phyloP scores from a whole-genome alignment of 2,113 vertebrate species.

The Verasper variegatus region DNA sequence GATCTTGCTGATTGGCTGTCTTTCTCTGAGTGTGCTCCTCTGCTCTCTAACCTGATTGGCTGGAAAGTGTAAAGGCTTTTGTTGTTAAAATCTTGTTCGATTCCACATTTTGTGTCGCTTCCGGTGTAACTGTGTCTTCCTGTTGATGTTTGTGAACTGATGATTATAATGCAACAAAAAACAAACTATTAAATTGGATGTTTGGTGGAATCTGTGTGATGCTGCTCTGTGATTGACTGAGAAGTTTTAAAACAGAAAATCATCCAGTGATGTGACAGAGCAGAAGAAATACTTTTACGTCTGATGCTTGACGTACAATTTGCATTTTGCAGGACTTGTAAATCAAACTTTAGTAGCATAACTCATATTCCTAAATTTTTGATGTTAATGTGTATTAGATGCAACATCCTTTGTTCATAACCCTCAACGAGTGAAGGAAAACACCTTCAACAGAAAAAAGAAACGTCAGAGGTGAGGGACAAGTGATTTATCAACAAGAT shows the following conservation, averaged over 20 bases:
- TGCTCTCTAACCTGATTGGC: constrained; percentile 15
- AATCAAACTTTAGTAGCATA: no score
- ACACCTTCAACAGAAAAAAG: no score
- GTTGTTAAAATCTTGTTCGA: constrained; percentile 37
- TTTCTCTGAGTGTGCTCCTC: not conserved
- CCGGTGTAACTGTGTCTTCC: constrained; percentile 37
- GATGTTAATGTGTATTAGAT: no score
- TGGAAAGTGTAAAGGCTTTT: constrained; percentile 21
- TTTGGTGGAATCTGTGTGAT: constrained; percentile 12
- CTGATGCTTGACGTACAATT: no score
- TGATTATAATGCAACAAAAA: not conserved
- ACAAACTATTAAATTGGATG: constrained; percentile 42
- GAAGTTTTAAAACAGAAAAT: not conserved
- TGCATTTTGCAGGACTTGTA: no score
- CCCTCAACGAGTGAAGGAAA: no score
- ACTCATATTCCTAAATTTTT: no score
- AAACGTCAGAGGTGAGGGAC: no score
- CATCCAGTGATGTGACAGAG: no score
- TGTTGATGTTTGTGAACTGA: constrained; percentile 38
- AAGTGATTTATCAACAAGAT: no score
- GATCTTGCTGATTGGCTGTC: not conserved
- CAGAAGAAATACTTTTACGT: no score
- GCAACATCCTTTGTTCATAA: no score
- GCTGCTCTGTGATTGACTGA: constrained; percentile 18
- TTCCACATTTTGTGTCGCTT: constrained; percentile 21